A percentile compares a stretch with the other conserved stretches of the same genome.
Evolutionary conservation across 1,140 invertebrate species (phyloP).

Genomic region (Papilio polyxenes): DNA sequence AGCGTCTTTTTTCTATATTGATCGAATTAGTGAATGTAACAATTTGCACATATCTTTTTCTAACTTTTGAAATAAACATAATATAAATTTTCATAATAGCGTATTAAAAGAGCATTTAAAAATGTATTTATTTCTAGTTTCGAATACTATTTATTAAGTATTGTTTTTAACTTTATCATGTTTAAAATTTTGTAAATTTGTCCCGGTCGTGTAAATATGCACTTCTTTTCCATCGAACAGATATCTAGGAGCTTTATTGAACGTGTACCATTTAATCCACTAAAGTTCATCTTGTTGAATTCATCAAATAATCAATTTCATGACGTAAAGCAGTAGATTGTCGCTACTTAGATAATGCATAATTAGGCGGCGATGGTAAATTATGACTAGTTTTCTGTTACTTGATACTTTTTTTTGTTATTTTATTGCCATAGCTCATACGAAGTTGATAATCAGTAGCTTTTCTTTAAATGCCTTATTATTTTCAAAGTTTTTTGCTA

Average conservation of each 20-base stretch:
- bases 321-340: background rate
- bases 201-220: background rate
- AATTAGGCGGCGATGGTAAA: too few relatives aligned
- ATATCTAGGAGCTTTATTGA: background rate
- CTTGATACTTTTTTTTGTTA: too few relatives aligned
- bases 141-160: background rate
- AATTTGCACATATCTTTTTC: slow-evolving; percentile 31
- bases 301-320: background rate
- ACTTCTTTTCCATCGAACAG: background rate
- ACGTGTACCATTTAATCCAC: background rate
- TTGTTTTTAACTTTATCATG: background rate
- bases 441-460: too few relatives aligned
- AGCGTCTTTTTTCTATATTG: slow-evolving; percentile 13
- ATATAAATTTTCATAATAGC: background rate
- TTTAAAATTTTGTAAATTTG: background rate
- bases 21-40: background rate
- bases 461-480: too few relatives aligned
- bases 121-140: slow-evolving; percentile 7
- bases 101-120: slow-evolving; percentile 1
- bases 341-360: too few relatives aligned
- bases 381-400: too few relatives aligned
- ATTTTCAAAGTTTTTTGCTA: too few relatives aligned
- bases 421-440: too few relatives aligned
- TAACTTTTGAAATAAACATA: slow-evolving; percentile 17
- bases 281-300: background rate